These are phyloP conservation scores for Embiotoca jacksoni DNA, from an alignment of 2,113 vertebrate species.

Conservation along the genomic window DNA sequence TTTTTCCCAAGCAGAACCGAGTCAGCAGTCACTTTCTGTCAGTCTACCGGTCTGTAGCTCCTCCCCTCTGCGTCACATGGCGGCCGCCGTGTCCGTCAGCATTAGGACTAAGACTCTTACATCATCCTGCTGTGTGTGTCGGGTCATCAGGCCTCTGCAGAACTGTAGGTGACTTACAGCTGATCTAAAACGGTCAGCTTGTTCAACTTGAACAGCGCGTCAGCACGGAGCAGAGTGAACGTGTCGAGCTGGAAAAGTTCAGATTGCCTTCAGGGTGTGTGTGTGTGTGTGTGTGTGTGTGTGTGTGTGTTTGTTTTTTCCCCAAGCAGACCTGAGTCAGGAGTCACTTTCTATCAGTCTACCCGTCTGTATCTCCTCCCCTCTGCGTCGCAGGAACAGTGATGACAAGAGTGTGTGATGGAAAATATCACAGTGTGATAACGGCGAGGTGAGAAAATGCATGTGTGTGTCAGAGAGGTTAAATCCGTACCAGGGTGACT, in stretches of 20 bases:
- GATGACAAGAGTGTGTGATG: not conserved
- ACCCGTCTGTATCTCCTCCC: too few species aligned
- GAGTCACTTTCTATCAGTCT: too few species aligned
- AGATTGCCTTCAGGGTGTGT: too few species aligned
- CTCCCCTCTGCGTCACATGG: slow-evolving; percentile 9
- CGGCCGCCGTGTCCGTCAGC: slow-evolving; percentile 15
- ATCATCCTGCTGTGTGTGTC: slow-evolving; percentile 13
- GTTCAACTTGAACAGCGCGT: too few species aligned
- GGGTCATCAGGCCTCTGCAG: not conserved
- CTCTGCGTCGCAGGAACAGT: too few species aligned
- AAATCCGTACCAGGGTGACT: slow-evolving; percentile 91
- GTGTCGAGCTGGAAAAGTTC: too few species aligned
- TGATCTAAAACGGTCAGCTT: too few species aligned
- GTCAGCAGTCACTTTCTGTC: slow-evolving; percentile 35
- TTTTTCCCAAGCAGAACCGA: not conserved
- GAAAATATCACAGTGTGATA: not conserved
- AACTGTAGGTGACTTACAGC: not conserved
- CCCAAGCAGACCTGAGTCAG: too few species aligned
- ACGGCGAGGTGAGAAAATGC: not conserved
- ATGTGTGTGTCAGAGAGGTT: not conserved
- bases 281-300: too few species aligned
- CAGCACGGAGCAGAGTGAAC: too few species aligned
- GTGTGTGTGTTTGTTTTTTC: not conserved
- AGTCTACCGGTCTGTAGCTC: slow-evolving; percentile 1
- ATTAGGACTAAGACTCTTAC: slow-evolving; percentile 24